Base-by-base conservation (phyloP, 2,113 vertebrate species). In the Neolamprologus caudopunctatus region DNA sequence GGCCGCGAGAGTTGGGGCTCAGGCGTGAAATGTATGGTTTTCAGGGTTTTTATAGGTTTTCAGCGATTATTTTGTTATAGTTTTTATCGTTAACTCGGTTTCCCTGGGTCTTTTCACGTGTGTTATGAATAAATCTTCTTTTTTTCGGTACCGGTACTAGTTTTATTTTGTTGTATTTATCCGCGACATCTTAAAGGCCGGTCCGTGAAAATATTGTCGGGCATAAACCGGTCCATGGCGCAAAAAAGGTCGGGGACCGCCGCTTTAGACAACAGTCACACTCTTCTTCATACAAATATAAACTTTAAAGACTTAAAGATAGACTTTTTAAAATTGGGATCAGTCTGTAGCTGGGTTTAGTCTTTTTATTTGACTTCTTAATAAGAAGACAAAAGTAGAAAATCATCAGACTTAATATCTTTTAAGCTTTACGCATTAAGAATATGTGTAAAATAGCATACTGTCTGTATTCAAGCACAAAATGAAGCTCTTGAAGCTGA, bases 21-120 rank as follows among this genome's bases (percentile, higher is more conserved):
- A 24, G 53, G 6, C 7, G 21, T 24, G 53, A 55, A 55, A 55
- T 55, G 11, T 2, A 3, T 55, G 0, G 11, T 55, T 24, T 55
- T 3, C 21, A 24, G 53, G 53, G 1, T 3, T 55, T 55, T 55
- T 55, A 55, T 1, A 0, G 21, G 53, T 55, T 55, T 55, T 24
- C 53, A 55, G 53, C 0, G 0, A 16, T 0, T 7, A 55, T 55
- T 55, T 55, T 55, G 21, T 24, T 7, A 55, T 24, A 0, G 0
- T 55, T 0, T 24, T 24, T 7, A 55, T 13, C 0, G 0, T 55
- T 24, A 4, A 24, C 21, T 55, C 0, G 0, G 2, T 55, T 55
- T 55, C 0, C 0, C 53, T 3, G 0, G 53, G 21, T 2, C 21
- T 55, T 55, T 55, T 55, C 53, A 13, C 11, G 0, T 24, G 53